Conservation (phyloP, 2,888 invertebrate species). For the Philereme transversata region DNA sequence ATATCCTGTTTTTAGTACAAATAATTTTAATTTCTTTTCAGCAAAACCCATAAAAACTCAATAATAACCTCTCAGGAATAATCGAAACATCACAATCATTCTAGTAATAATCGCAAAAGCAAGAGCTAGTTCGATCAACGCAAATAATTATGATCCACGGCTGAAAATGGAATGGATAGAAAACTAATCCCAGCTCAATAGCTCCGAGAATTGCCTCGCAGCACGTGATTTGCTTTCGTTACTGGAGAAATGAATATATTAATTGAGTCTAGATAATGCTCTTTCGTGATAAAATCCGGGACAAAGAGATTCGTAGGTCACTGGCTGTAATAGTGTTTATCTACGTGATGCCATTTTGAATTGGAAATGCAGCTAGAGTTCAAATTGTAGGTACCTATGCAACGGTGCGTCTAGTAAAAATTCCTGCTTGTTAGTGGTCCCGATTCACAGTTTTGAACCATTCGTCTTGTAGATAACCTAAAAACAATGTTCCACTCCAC, state of each 20-base stretch:
- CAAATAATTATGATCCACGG: slow-evolving; percentile 22
- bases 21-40: too few species aligned
- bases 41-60: too few species aligned
- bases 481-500: too few species aligned
- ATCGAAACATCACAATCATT: background rate
- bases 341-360: slow-evolving; percentile 8
- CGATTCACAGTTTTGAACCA: too few species aligned
- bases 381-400: too few species aligned
- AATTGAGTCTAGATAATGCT: slow-evolving; percentile 34
- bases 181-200: slow-evolving; percentile 46
- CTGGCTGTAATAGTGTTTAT: slow-evolving; percentile 5
- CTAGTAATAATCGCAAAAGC: slow-evolving; percentile 3
- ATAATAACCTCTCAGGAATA: too few species aligned
- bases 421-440: too few species aligned
- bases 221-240: slow-evolving; percentile 49
- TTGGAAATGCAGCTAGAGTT: background rate
- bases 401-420: too few species aligned
- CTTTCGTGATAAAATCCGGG: slow-evolving; percentile 21
- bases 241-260: slow-evolving; percentile 44
- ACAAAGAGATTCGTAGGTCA: slow-evolving; percentile 16
- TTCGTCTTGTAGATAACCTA: too few species aligned
- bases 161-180: slow-evolving; percentile 30
- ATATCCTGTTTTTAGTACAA: too few species aligned
- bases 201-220: slow-evolving; percentile 38
- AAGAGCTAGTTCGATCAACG: slow-evolving; percentile 12